Evolutionary conservation across 2,797 vertebrate species (phyloP), one percentile per base, ranked within the genome.

Genomic region (Epinephelus awoara): DNA sequence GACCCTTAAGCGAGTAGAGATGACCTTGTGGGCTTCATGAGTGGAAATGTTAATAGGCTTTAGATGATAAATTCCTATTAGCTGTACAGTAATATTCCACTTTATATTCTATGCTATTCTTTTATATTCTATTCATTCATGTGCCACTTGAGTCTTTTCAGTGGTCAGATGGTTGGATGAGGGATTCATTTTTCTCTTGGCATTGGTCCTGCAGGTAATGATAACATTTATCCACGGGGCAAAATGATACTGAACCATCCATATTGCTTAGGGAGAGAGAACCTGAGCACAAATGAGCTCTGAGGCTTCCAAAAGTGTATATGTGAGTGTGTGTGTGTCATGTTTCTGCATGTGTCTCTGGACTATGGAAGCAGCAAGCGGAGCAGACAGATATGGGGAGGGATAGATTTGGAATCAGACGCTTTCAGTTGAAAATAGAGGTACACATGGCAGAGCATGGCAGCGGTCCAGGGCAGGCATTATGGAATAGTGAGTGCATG

Each of bases 401-500:
- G 56, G 59, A 72, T 44, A 46, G 68, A 61, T 79, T 27, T 73
- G 27, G 70, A 67, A 56, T 68, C 57, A 55, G 47, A 70, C 63
- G 34, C 68, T 65, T 68, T 82, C 77, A 63, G 61, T 69, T 65
- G 80, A 77, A 77, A 80, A 44, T 59, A 6, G 57, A 55, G 54
- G 34, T 51, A 12, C 46, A 1, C 12, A 21, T 12, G 11, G 46
- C 64, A 57, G 52, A 55, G 73, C 50, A 8, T 21, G 86, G 87
- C 86, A 77, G 68, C 62, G 1, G 29, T 81, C 85, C 85, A 89
- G 71, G 42, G 46, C 59, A 40, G 75, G 71, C 72, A 80, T 89
- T 84, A 85, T 73, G 58, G 77, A 72, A 77, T 65, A 81, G 59
- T n/a, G 75, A 73, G 72, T 27, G 72, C 75, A 42, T 75, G 84